Evolutionary conservation across 2,888 invertebrate genomes (phyloP), one percentile per base, ranked within the genome.

Genomic region (Oxyscelio sp.): DNA sequence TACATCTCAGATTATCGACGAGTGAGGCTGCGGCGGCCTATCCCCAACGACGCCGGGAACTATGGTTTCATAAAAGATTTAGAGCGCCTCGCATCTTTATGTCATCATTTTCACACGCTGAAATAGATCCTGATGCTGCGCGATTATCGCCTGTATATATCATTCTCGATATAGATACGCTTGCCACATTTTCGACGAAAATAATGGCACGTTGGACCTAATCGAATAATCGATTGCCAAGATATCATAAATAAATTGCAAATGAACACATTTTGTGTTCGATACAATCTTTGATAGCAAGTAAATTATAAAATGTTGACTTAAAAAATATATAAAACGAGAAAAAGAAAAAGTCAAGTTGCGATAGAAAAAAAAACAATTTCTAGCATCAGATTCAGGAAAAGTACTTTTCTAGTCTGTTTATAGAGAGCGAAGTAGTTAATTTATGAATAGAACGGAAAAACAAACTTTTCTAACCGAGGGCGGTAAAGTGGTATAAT

Each of bases 1-100:
- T 83, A 77, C 83, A 83, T 78, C 71, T 66, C 50, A 73, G 73
- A 83, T 83, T 83, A 83, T 83, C 68, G 73, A 73, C 45, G 54
- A 58, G 66, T 27, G 58, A 24, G 71, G 66, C 58, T 66, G 15
- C 68, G 65, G 66, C 59, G 24, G 66, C 38, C 45, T 70, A 48
- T 27, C 45, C 61, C 65, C n/a, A 6, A 4, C 65, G 40, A 15
- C 38, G 58, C 1, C 21, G 9, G 61, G 43, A 48, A 58, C 65
- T 54, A n/a, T 52, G 13, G 50, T 40, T 77, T 83, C 63, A 73
- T 77, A 70, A 82, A 77, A 82, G 82, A 77, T 82, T 82, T 70
- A 70, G 52, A 27, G 61, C 58, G 22, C 34, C 56, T 54, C 34
- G 68, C 59, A 48, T 45, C 65, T 61, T 50, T 31, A 50, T 65